Evolutionary conservation across 37 sponge, comb jelly and placozoan species (phyloP).

Genomic region (Cladorhizidae sp.): DNA sequence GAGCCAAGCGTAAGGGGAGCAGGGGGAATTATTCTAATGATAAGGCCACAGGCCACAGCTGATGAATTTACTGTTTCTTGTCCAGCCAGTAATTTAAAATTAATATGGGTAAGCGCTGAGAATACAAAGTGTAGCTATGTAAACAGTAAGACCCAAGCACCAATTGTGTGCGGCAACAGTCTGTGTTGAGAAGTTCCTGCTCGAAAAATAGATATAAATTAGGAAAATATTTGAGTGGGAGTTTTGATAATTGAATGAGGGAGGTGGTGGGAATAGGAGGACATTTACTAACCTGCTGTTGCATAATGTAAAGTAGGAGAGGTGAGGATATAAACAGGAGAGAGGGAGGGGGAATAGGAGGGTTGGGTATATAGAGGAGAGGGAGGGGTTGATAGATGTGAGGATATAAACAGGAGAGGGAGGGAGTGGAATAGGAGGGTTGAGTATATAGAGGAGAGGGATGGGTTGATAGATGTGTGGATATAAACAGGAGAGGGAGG

Average conservation of each 20-base stretch:
- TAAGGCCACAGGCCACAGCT: no score
- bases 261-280: no score
- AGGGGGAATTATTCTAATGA: no score
- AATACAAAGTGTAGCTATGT: neutral
- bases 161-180: neutral
- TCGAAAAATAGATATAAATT: neutral
- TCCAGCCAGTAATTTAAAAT: neutral
- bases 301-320: no score
- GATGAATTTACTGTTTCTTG: neutral
- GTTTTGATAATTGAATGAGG: no score
- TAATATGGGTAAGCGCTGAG: no score
- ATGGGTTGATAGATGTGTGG: no score
- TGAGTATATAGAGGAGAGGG: no score
- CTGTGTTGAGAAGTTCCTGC: neutral
- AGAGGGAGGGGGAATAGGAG: neutral
- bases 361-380: slow-evolving; percentile 1
- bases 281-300: no score
- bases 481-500: neutral
- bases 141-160: neutral
- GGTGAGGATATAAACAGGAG: neutral
- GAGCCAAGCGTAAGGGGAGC: slow-evolving; percentile 90
- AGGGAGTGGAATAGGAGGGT: neutral
- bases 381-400: no score
- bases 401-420: neutral
- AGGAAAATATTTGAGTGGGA: no score